These are phyloP conservation scores for Drosophila setosimentum DNA, from an alignment of 2,888 invertebrate species.

Conservation along the genomic window DNA sequence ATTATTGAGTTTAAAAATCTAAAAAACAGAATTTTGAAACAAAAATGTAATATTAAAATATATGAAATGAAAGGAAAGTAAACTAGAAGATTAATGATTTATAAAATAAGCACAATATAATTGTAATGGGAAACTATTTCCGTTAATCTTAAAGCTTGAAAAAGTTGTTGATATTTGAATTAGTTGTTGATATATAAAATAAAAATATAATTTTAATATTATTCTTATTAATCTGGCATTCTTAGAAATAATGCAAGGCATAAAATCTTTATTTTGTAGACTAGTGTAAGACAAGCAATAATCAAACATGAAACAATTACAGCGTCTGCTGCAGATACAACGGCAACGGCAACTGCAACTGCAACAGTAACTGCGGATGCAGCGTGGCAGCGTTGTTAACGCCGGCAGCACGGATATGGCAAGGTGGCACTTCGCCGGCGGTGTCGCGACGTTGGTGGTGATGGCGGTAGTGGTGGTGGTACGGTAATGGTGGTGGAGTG, in stretches of 20 bases:
- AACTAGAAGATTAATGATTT: not conserved
- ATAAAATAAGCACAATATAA: not conserved
- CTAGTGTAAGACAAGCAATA: slow-evolving; percentile 42
- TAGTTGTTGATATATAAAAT: not conserved
- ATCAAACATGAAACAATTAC: slow-evolving; percentile 57
- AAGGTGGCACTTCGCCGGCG: slow-evolving; percentile 41
- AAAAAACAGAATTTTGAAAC: not conserved
- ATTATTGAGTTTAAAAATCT: not conserved
- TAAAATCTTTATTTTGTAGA: slow-evolving; percentile 18
- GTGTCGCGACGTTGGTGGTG: slow-evolving; percentile 5
- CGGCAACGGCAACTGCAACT: slow-evolving; percentile 38
- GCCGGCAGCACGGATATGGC: slow-evolving; percentile 71
- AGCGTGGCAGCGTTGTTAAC: slow-evolving; percentile 42
- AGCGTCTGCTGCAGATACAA: slow-evolving; percentile 47
- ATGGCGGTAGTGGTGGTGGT: not conserved
- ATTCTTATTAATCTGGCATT: not conserved
- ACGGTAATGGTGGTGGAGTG: slow-evolving; percentile 20
- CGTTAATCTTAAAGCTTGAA: not conserved
- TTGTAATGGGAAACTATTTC: not conserved
- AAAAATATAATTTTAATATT: not conserved
- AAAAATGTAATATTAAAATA: not conserved
- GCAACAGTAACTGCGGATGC: slow-evolving; percentile 66
- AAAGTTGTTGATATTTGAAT: not conserved
- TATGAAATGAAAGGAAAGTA: not conserved
- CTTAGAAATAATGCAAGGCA: not conserved